Evolutionary conservation across 2,797 vertebrate species (phyloP).

Genomic region (Eulemur coronatus): DNA sequence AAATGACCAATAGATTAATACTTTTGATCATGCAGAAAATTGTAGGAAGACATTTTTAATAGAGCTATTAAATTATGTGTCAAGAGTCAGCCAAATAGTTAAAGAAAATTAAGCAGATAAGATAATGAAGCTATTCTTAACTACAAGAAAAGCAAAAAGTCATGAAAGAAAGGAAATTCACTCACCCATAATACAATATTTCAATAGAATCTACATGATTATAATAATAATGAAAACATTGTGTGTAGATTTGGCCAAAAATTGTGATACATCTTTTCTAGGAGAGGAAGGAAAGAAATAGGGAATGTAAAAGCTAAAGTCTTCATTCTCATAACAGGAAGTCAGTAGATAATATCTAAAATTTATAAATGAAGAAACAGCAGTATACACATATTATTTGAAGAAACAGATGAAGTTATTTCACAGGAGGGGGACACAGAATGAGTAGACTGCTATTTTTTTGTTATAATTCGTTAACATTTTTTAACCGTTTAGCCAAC

Average conservation of each 20-base stretch:
- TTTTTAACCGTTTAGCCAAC: background rate
- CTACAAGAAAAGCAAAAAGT: background rate
- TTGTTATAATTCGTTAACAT: background rate
- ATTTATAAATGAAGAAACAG: background rate
- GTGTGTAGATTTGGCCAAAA: background rate
- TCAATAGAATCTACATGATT: background rate
- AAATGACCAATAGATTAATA: background rate
- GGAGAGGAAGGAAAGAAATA: background rate
- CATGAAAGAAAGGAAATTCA: background rate
- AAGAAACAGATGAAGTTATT: background rate
- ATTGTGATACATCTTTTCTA: background rate
- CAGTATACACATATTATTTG: background rate
- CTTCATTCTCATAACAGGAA: background rate
- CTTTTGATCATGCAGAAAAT: background rate
- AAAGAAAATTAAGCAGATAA: background rate
- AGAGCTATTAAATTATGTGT: background rate
- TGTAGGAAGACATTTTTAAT: background rate
- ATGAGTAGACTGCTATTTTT: background rate
- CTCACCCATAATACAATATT: rapidly evolving
- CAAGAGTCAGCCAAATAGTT: background rate
- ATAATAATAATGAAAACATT: background rate
- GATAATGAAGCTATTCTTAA: background rate
- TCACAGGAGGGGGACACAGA: background rate
- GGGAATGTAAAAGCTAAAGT: background rate
- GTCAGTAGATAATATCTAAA: background rate